phyloP scores from a whole-genome alignment of 2,113 vertebrate genomes.

The Oplegnathus fasciatus region DNA sequence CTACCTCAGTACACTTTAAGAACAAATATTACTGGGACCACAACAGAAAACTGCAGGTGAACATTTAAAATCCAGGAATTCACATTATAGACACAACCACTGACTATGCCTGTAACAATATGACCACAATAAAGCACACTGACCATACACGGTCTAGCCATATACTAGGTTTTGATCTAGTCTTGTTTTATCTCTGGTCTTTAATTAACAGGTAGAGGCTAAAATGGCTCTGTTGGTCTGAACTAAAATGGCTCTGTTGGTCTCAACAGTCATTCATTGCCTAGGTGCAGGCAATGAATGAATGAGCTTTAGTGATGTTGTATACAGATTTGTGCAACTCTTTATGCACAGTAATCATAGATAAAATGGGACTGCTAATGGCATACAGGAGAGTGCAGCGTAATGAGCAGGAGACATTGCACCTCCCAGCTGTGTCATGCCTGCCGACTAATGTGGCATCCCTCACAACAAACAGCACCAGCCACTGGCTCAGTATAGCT shows the following conservation, averaged over 20 bases:
- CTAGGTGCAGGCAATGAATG: constrained; percentile 40
- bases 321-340: constrained; percentile 43
- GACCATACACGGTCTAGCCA: too few relatives aligned
- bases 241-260: too few relatives aligned
- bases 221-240: not conserved
- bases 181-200: not conserved
- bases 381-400: constrained; percentile 50
- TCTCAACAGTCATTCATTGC: not conserved
- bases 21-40: too few relatives aligned
- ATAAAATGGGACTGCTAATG: constrained; percentile 63
- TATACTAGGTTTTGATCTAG: too few relatives aligned
- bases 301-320: constrained; percentile 48
- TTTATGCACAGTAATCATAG: constrained; percentile 52
- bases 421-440: constrained; percentile 69
- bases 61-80: too few relatives aligned
- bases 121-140: too few relatives aligned
- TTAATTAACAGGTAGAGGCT: not conserved
- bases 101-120: too few relatives aligned
- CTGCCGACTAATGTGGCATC: constrained; percentile 74
- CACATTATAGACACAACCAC: too few relatives aligned
- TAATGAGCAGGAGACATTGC: constrained; percentile 59
- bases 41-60: too few relatives aligned
- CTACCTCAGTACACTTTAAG: too few relatives aligned
- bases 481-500: constrained; percentile 49
- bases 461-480: constrained; percentile 45